These are phyloP conservation scores for Mus musculus DNA, from an alignment of 2,113 vertebrate species.

Conservation along the genomic window GRCm39 chr9:120801001-120801500, in stretches of 20 bases:
- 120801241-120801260: background rate
- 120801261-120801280: background rate
- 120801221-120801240: background rate
- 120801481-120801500: background rate
- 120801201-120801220: background rate
- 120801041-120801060: background rate
- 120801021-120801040: background rate
- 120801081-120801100: background rate
- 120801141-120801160: background rate
- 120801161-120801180: background rate
- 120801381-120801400: background rate
- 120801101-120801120: background rate
- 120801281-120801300: background rate
- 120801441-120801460: background rate
- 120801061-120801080: background rate
- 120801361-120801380: background rate
- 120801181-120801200: background rate
- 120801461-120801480: background rate
- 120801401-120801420: background rate
- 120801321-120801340: background rate
- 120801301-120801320: background rate
- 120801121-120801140: background rate
- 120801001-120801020: too few species aligned
- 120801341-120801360: background rate
- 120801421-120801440: background rate